Evolutionary conservation across 2,888 invertebrate genomes (phyloP).

Genomic region (Leptopilina drosophilae): DNA sequence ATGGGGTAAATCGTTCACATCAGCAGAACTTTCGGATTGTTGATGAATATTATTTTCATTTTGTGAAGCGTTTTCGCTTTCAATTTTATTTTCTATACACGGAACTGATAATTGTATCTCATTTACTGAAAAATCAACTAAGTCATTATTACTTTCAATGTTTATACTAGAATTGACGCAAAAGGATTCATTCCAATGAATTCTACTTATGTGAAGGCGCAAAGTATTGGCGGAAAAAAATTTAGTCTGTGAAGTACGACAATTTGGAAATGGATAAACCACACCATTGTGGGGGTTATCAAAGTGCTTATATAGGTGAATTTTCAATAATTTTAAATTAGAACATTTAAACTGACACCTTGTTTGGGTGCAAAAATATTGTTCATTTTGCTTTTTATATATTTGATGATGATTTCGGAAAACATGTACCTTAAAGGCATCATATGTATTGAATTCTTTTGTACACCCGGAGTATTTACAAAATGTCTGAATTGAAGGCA

Average conservation of each 20-base stretch:
- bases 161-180: not conserved
- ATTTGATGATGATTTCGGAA: not conserved
- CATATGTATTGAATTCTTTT: not conserved
- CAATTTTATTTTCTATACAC: not conserved
- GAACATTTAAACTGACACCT: not conserved
- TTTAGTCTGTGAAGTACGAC: not conserved
- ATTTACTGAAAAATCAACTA: no score
- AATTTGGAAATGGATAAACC: not conserved
- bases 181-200: not conserved
- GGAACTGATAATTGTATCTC: not conserved
- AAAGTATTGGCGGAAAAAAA: not conserved
- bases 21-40: not conserved
- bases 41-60: not conserved
- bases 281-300: not conserved
- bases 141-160: not conserved
- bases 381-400: not conserved
- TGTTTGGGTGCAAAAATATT: not conserved
- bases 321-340: not conserved
- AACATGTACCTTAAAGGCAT: not conserved
- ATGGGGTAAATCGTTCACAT: not conserved
- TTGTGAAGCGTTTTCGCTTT: not conserved
- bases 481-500: not conserved
- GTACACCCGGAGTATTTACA: not conserved
- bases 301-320: not conserved
- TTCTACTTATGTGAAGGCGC: not conserved